phyloP scores from a whole-genome alignment of 2,797 vertebrate genomes.

The Benthosema pterotum region DNA sequence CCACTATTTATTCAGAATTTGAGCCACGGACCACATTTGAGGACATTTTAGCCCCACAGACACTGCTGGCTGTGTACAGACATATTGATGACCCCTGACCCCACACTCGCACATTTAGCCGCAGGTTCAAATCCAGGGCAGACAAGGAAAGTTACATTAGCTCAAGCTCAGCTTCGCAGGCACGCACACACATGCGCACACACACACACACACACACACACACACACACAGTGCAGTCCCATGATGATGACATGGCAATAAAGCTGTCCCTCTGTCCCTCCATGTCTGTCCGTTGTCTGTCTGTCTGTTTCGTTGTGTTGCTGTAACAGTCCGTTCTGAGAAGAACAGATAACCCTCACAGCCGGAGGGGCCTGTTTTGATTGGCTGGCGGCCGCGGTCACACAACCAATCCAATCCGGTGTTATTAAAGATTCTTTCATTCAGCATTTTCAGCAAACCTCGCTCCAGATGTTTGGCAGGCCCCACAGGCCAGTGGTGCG shows the following conservation, averaged over 20 bases:
- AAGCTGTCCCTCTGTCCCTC: constrained; percentile 61
- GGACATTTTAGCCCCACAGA: too few relatives aligned
- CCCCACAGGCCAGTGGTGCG: constrained; percentile 36
- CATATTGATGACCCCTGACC: too few relatives aligned
- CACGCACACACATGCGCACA: too few relatives aligned
- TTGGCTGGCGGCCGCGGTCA: constrained; percentile 67
- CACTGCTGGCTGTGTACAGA: too few relatives aligned
- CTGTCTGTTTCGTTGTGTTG: too few relatives aligned
- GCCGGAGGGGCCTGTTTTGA: constrained; percentile 66
- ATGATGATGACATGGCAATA: constrained; percentile 46
- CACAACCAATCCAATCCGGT: constrained; percentile 69
- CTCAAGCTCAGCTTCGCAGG: too few relatives aligned
- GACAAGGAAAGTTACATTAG: too few relatives aligned
- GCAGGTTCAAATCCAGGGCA: too few relatives aligned
- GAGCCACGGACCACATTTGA: too few relatives aligned
- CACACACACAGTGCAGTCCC: constrained; percentile 37
- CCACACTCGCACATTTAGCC: too few relatives aligned
- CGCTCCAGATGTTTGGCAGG: constrained; percentile 81
- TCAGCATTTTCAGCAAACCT: constrained; percentile 73
- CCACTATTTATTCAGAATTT: too few relatives aligned
- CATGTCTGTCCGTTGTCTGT: constrained; percentile 37
- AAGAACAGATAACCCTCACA: constrained; percentile 71
- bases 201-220: too few relatives aligned
- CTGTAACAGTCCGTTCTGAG: constrained; percentile 50
- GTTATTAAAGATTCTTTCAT: constrained; percentile 81